phyloP scores from a whole-genome alignment of 2,888 invertebrate species.

The Athalia rosae region DNA sequence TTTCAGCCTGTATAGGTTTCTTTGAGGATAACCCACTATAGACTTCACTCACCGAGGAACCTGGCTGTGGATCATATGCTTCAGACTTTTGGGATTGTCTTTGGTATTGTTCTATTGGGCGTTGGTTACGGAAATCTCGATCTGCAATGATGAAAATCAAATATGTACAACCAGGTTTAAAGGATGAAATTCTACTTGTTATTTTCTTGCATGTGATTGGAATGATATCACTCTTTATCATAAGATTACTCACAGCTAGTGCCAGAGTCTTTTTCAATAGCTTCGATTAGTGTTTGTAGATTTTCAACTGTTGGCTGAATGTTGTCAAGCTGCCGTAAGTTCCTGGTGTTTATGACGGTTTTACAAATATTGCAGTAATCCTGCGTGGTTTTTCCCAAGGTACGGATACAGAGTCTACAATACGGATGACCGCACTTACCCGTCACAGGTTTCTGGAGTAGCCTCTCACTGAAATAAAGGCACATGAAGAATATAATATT shows the following conservation, averaged over 20 bases:
- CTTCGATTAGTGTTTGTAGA: conserved; percentile 51
- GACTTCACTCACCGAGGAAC: no score
- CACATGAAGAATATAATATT: conserved; percentile 2
- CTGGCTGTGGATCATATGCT: no score
- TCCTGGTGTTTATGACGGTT: conserved; percentile 53
- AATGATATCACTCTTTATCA: not conserved
- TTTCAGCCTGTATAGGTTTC: no score
- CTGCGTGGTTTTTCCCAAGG: conserved; percentile 50
- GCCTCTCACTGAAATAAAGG: conserved; percentile 55
- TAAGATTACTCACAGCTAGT: conserved; percentile 58
- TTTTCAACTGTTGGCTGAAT: conserved; percentile 48
- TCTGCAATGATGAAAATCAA: no score
- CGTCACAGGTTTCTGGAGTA: conserved; percentile 55
- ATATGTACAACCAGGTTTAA: no score
- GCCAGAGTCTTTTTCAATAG: conserved; percentile 55
- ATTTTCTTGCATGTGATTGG: no score
- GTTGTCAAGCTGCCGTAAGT: conserved; percentile 52
- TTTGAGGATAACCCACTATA: no score
- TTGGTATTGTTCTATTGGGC: no score
- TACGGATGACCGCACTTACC: conserved; percentile 62
- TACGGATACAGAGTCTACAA: conserved; percentile 58
- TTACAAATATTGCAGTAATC: conserved; percentile 62
- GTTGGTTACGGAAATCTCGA: no score
- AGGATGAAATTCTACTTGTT: no score
- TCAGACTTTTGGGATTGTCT: no score